Evolutionary conservation across 2,113 vertebrate genomes (phyloP).

Genomic region (Choloepus hoffmanni): DNA sequence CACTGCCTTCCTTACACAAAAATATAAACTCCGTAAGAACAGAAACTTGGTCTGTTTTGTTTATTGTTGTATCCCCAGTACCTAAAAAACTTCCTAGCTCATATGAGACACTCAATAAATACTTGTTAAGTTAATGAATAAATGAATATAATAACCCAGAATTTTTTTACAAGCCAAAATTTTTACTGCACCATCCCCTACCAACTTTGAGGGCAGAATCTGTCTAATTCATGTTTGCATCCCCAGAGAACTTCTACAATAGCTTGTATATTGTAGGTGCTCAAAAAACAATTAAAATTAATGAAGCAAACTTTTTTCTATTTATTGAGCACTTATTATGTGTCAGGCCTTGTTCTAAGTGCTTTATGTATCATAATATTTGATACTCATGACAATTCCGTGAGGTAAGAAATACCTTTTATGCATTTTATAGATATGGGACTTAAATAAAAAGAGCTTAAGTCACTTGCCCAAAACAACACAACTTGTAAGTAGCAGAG

Average conservation of each 20-base stretch:
- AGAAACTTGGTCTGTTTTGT: no score
- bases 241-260: neutral
- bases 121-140: neutral
- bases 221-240: neutral
- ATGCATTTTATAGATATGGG: constrained; percentile 13
- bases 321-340: no score
- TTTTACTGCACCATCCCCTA: neutral
- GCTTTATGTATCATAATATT: neutral
- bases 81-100: no score
- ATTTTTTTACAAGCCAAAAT: constrained; percentile 15
- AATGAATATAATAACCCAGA: neutral
- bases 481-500: no score
- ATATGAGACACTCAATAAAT: neutral
- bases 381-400: neutral
- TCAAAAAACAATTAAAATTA: constrained; percentile 25
- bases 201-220: neutral
- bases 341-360: no score
- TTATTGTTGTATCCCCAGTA: no score
- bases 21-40: neutral
- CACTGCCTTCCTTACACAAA: constrained; percentile 18
- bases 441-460: constrained; percentile 2
- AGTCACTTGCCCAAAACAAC: no score
- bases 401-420: neutral
- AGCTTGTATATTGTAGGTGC: neutral
- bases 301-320: neutral